Conservation (phyloP, 2,888 invertebrate species). For the Urechis unicinctus region DNA sequence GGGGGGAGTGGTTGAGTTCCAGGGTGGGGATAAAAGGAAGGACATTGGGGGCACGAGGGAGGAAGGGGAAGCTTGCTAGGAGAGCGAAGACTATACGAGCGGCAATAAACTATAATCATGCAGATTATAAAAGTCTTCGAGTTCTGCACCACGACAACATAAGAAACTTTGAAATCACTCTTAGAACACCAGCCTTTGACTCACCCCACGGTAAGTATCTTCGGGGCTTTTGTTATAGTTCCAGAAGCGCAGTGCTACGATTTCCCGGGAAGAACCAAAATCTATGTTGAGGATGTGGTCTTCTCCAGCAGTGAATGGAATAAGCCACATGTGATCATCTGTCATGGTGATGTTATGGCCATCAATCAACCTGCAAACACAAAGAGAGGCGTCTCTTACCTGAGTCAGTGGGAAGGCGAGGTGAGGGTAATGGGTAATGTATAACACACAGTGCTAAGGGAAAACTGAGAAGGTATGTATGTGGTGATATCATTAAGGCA, state of each 20-base stretch:
- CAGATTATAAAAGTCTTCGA: too few species aligned
- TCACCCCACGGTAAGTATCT: constrained; percentile 53
- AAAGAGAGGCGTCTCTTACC: background rate
- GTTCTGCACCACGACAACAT: too few species aligned
- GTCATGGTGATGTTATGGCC: constrained; percentile 65
- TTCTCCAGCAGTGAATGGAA: constrained; percentile 40
- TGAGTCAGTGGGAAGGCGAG: too few species aligned
- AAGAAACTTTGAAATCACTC: too few species aligned
- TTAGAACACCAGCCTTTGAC: constrained; percentile 14
- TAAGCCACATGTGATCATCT: constrained; percentile 57
- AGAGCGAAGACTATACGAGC: background rate
- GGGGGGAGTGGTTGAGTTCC: too few species aligned
- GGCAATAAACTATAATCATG: too few species aligned
- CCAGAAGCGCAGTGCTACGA: constrained; percentile 65
- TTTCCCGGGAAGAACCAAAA: constrained; percentile 34
- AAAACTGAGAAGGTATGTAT: too few species aligned
- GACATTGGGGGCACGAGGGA: too few species aligned
- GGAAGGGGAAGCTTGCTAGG: too few species aligned
- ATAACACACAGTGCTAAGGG: too few species aligned
- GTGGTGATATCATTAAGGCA: background rate
- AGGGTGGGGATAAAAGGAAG: background rate
- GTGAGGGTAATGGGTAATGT: too few species aligned
- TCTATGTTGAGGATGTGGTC: constrained; percentile 37
- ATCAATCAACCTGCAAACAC: constrained; percentile 57
- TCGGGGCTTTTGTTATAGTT: constrained; percentile 75